Conservation (phyloP, 2,797 vertebrate genomes). For the Falco rusticolus region DNA sequence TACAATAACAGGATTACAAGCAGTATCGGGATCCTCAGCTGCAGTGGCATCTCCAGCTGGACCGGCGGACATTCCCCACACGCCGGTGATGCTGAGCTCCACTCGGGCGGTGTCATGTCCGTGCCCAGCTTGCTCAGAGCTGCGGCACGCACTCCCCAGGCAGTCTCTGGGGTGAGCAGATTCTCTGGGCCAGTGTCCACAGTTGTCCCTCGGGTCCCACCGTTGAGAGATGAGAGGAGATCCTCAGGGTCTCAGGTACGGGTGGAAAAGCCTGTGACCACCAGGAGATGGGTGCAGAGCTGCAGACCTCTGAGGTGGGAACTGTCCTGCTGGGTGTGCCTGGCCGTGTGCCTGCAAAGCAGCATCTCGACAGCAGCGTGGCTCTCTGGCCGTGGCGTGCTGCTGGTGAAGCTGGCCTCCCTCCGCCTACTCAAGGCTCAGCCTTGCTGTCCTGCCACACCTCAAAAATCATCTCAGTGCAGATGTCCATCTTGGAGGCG, state of each 20-base stretch:
- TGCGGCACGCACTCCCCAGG: neutral
- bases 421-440: neutral
- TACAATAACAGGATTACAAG: neutral
- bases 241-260: neutral
- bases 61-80: no score
- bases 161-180: neutral
- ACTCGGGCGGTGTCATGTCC: neutral
- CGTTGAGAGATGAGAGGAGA: neutral
- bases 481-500: neutral
- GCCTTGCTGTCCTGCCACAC: no score
- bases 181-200: no score
- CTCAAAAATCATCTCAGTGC: neutral
- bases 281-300: neutral
- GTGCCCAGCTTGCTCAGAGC: no score
- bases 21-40: neutral
- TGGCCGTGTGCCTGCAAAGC: neutral
- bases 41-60: neutral
- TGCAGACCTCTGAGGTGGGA: neutral
- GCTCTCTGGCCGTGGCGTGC: neutral
- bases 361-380: neutral
- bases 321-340: neutral
- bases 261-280: no score
- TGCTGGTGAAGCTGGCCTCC: neutral
- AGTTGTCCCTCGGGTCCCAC: accelerated
- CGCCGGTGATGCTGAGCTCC: neutral